These are phyloP conservation scores for Coregonus ussuriensis DNA, from an alignment of 2,797 vertebrate species.

Conservation along the genomic window DNA sequence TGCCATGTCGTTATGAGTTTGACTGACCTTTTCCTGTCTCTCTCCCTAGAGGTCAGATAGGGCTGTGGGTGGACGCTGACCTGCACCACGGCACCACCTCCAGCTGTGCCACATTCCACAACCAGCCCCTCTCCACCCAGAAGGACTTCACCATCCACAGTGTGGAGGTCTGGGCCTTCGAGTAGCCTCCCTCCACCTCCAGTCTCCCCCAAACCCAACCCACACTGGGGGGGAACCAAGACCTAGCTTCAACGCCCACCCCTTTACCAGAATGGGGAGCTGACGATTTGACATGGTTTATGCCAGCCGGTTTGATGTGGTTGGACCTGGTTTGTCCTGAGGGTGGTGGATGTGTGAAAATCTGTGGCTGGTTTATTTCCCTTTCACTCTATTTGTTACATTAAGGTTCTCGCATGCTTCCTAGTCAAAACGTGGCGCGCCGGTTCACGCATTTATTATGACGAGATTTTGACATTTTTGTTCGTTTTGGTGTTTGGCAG, in stretches of 20 bases:
- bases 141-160: slow-evolving; percentile 97
- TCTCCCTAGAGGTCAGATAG: slow-evolving; percentile 85
- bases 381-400: slow-evolving; percentile 58
- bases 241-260: no score
- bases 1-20: not conserved
- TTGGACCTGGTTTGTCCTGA: slow-evolving; percentile 5
- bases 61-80: slow-evolving; percentile 95
- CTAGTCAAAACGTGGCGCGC: no score
- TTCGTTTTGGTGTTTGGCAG: no score
- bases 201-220: slow-evolving; percentile 35
- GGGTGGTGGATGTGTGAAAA: slow-evolving; percentile 21
- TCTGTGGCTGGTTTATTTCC: slow-evolving; percentile 35
- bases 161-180: slow-evolving; percentile 91
- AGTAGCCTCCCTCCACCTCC: slow-evolving; percentile 56
- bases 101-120: slow-evolving; percentile 94
- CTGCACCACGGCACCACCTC: slow-evolving; percentile 93
- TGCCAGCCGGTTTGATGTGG: slow-evolving; percentile 3
- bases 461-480: no score
- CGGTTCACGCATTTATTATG: no score
- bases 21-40: no score
- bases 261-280: no score
- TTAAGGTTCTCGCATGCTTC: slow-evolving; percentile 12
- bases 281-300: slow-evolving; percentile 17
- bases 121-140: slow-evolving; percentile 89
- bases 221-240: not conserved